These are phyloP conservation scores for Thomomys bottae DNA, from an alignment of 2,113 vertebrate genomes.

Conservation along the genomic window DNA sequence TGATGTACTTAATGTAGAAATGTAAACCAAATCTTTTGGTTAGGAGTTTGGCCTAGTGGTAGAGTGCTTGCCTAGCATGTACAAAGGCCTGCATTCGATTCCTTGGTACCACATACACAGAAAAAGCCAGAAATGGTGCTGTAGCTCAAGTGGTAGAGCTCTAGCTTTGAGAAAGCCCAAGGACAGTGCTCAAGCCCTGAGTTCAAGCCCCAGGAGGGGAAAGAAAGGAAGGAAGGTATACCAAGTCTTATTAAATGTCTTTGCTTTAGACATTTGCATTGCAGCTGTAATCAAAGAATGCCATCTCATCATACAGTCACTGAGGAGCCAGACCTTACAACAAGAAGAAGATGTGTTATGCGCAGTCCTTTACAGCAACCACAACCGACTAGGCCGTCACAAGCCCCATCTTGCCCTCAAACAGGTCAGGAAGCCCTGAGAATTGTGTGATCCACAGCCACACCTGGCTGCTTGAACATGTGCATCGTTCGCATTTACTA, in stretches of 20 bases:
- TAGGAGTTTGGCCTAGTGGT: too few species aligned
- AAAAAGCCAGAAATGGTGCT: too few species aligned
- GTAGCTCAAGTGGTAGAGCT: too few species aligned
- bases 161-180: too few species aligned
- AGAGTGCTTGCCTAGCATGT: too few species aligned
- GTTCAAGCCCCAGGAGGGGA: too few species aligned
- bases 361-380: constrained; percentile 84
- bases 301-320: background rate
- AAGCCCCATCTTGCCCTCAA: constrained; percentile 84
- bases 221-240: too few species aligned
- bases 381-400: constrained; percentile 83
- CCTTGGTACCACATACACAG: too few species aligned
- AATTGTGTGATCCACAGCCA: background rate
- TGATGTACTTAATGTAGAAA: background rate
- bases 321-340: constrained; percentile 76
- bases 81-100: too few species aligned
- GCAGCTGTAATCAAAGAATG: constrained; percentile 73
- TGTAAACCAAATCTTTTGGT: background rate
- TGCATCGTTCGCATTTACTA: background rate
- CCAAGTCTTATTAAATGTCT: constrained; percentile 29
- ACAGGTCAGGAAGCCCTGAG: constrained; percentile 83
- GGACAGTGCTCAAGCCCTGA: too few species aligned
- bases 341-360: constrained; percentile 82
- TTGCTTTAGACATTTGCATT: constrained; percentile 74
- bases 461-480: background rate